phyloP scores from a whole-genome alignment of 2,113 vertebrate species.

The Promerops cafer region DNA sequence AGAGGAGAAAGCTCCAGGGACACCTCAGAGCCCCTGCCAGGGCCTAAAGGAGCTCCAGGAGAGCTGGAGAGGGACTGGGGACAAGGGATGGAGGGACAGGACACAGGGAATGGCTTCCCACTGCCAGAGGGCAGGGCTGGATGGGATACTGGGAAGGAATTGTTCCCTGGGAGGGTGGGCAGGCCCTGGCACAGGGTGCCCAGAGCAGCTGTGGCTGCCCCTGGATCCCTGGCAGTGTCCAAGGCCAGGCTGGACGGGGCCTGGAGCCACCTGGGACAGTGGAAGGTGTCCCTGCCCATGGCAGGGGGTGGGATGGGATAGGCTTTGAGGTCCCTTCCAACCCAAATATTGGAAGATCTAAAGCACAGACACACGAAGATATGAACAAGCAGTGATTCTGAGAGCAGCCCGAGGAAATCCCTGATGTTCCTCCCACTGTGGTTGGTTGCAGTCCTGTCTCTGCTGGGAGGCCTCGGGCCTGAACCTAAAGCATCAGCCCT shows the following conservation, averaged over 20 bases:
- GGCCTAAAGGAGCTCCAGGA: not conserved
- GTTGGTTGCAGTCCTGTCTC: rapidly evolving
- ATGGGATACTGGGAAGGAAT: not conserved
- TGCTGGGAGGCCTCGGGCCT: not conserved
- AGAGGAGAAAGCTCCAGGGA: not conserved
- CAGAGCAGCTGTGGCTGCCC: not conserved
- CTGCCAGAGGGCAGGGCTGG: not conserved
- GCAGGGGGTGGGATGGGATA: rapidly evolving
- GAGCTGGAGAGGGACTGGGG: not conserved
- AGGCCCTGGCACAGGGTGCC: not conserved
- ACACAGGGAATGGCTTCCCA: not conserved
- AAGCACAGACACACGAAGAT: not conserved
- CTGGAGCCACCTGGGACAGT: rapidly evolving
- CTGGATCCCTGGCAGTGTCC: not conserved
- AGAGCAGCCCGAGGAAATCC: not conserved
- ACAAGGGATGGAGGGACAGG: not conserved
- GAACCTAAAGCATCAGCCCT: not conserved
- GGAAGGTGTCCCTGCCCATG: not conserved
- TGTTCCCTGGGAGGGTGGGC: not conserved
- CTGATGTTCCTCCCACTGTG: not conserved
- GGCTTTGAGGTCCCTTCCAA: too few relatives aligned
- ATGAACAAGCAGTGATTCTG: not conserved
- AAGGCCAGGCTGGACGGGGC: rapidly evolving
- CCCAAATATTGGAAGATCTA: not conserved
- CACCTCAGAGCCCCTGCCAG: not conserved